Evolutionary conservation across 2,888 invertebrate genomes (phyloP).

Genomic region (Thysanoteuthis rhombus): DNA sequence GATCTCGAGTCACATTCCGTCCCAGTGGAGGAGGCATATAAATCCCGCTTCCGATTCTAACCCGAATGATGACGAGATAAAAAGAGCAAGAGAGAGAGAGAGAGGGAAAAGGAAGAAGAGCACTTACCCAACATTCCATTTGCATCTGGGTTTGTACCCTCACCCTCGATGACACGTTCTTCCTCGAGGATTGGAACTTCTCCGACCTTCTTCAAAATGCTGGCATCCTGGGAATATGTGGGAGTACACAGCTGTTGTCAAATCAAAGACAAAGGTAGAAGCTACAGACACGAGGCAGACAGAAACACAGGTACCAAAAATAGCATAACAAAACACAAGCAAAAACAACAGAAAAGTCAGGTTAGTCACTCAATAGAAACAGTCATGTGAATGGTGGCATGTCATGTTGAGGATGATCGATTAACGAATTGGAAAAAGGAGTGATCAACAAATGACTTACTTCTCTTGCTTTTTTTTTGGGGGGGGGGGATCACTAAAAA

Average conservation of each 20-base stretch:
- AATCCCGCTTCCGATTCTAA: too few species aligned
- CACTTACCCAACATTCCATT: slow-evolving; percentile 41
- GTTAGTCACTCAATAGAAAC: too few species aligned
- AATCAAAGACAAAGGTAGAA: slow-evolving; percentile 18
- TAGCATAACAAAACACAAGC: not conserved
- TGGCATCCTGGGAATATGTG: slow-evolving; percentile 21
- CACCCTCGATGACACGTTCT: slow-evolving; percentile 69
- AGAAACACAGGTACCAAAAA: not conserved
- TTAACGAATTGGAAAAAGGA: too few species aligned
- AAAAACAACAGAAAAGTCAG: not conserved
- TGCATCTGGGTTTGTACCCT: slow-evolving; percentile 62
- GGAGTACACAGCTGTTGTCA: not conserved
- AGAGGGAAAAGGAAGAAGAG: not conserved
- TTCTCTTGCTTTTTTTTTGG: too few species aligned
- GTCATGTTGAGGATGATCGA: too few species aligned
- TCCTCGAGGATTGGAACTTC: slow-evolving; percentile 56
- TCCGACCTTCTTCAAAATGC: slow-evolving; percentile 36
- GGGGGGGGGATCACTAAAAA: too few species aligned
- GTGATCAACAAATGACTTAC: too few species aligned
- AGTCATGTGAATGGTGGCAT: too few species aligned
- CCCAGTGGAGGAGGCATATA: too few species aligned
- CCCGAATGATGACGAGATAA: too few species aligned
- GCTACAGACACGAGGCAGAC: not conserved
- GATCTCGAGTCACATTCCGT: too few species aligned
- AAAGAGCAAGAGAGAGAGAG: not conserved